These are phyloP conservation scores for Desmodus rotundus DNA, from an alignment of 2,113 vertebrate genomes.

Conservation along the genomic window DNA sequence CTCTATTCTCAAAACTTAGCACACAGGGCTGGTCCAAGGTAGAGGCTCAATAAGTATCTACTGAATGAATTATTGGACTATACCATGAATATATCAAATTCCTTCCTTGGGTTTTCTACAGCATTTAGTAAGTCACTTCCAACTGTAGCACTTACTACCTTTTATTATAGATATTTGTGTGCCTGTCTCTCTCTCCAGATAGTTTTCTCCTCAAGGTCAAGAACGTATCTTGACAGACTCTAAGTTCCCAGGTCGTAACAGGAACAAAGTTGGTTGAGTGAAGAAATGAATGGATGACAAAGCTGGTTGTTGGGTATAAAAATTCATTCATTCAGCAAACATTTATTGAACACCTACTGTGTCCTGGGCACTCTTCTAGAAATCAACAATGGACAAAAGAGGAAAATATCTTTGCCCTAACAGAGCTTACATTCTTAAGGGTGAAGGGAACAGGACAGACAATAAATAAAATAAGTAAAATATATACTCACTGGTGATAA, in stretches of 20 bases:
- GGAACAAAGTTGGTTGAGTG: neutral
- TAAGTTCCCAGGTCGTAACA: neutral
- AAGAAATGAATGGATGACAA: neutral
- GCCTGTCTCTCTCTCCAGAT: neutral
- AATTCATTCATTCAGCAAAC: neutral
- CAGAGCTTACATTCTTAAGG: neutral
- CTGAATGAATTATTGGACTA: neutral
- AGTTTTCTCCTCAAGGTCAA: neutral
- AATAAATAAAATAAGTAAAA: neutral
- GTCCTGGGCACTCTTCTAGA: neutral
- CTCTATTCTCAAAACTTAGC: neutral
- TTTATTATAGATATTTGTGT: neutral
- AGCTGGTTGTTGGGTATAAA: neutral
- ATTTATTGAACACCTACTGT: neutral
- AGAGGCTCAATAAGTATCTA: neutral
- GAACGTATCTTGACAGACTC: neutral
- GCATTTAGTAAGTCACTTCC: neutral
- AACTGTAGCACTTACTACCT: neutral
- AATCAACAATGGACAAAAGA: neutral
- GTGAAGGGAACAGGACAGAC: neutral
- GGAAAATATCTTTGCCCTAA: neutral
- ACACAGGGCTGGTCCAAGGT: neutral
- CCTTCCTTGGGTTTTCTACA: neutral
- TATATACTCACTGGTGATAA: neutral
- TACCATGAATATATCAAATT: neutral